Base-by-base conservation (phyloP, 2,888 invertebrate genomes). In the Leptopilina syphax region DNA sequence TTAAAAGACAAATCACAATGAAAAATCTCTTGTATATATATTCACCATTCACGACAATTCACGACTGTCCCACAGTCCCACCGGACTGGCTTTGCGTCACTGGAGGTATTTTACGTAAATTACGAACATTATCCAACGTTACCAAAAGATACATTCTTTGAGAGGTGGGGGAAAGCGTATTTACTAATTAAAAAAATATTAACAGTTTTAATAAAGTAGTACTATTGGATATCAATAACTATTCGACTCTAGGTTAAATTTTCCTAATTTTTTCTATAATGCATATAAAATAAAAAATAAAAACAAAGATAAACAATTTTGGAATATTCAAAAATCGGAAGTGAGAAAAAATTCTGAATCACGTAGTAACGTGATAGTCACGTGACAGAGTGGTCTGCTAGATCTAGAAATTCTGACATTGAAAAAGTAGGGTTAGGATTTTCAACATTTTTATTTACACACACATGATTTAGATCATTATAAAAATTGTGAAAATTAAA, bases 21-120 rank as follows among this genome's bases (percentile, higher is more conserved):
- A 50, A 70, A 73, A 8, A 73, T 24, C 12, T 79, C 10, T 65
- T 82, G 50, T 54, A 18, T 76, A 77, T 18, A 77, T 77, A 76
- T 60, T 76, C 77, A 65, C 63, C 3, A 63, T 8, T 63, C 63
- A 63, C 63, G 63, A 63, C 63, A 50, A 60, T 13, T 68, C 9
- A 47, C 27, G 12, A 68, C 68, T 68, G 12, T 34, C 34, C 34
- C 34, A 34, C 34, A 34, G 34, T 34, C 34, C 34, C 34, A 34
- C 34, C 34, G 34, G 34, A 50, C 50, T 50, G 50, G 50, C 10
- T 34, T 50, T 50, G 50, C 50, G 50, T 50, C 50, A 10, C 9
- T 50, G 10, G 10, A 50, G 50, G 50, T 50, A 10, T 50, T 50
- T 12, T 50, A 50, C 50, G 50, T 9, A 9, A 50, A 50, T 10